phyloP scores from a whole-genome alignment of 2,797 vertebrate genomes.

The Tenualosa ilisha region DNA sequence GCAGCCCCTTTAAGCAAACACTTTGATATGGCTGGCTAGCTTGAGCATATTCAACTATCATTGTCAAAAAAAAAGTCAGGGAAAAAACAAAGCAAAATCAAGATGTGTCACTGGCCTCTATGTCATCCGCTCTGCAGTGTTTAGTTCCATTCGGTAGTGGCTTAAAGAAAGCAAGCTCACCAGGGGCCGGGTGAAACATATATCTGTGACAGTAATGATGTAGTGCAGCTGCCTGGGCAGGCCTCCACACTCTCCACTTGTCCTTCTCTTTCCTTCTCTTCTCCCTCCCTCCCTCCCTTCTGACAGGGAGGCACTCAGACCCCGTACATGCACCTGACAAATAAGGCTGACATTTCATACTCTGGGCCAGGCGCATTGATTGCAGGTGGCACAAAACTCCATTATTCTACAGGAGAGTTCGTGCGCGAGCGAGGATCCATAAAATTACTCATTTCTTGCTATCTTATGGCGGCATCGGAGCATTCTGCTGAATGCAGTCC shows the following conservation, averaged over 20 bases:
- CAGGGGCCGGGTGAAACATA: neutral
- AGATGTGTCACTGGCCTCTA: neutral
- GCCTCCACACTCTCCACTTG: neutral
- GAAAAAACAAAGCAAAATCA: neutral
- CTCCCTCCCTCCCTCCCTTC: slow-evolving; percentile 39
- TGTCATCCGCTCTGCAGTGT: neutral
- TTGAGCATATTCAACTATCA: neutral
- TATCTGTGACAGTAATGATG: slow-evolving; percentile 21
- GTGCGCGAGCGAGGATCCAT: neutral
- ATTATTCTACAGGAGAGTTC: neutral
- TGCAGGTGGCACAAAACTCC: neutral
- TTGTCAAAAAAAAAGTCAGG: neutral
- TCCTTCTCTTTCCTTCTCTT: neutral
- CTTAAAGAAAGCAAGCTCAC: slow-evolving; percentile 12
- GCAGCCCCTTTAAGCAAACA: neutral
- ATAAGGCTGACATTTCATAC: slow-evolving; percentile 17
- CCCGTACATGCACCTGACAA: neutral
- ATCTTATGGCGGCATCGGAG: slow-evolving; percentile 9
- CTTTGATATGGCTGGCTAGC: neutral
- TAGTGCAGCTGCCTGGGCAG: slow-evolving; percentile 15
- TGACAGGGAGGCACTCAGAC: slow-evolving; percentile 19
- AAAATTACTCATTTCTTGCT: slow-evolving; percentile 12
- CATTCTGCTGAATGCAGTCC: slow-evolving; percentile 56
- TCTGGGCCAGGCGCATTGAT: neutral
- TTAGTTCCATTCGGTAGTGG: slow-evolving; percentile 3